Base-by-base conservation (phyloP, 2,113 vertebrate genomes). In the Corvus moneduloides region DNA sequence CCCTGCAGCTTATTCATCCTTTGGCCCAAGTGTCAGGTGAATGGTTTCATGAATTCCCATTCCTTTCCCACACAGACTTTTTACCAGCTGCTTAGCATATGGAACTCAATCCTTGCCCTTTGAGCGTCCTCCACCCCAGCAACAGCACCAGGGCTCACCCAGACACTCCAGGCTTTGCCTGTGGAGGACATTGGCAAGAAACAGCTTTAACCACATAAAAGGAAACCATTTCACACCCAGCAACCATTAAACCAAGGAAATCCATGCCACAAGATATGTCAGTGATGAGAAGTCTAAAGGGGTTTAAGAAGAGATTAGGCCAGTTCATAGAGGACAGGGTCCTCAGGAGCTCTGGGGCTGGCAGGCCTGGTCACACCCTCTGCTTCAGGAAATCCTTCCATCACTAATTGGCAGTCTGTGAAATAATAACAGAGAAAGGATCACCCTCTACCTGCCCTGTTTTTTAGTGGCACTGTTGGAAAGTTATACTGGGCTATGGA, bases 71-170 rank as follows among this genome's bases (percentile, higher is more conserved):
- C 19, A 16, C 19, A 35, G 32, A 32, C 9, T n/a, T 87, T 67
- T 37, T 20, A 73, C 61, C 22, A 84, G 39, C 30, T 2, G 1
- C 39, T 1, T 2, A 90, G 21, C 62, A 59, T 1, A 1, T 35
- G 51, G 37, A 54, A 59, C 62, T 68, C 0, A 0, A 33, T 64
- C 44, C 44, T 64, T 68, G 35, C 30, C 28, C 37, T 89, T 13
- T 43, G 67, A 91, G 16, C 44, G 35, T 35, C 55, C 22, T 54
- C 26, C 22, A 69, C 4, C 22, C 46, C 21, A 1, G 54, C 1
- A 1, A 28, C 39, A 67, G 56, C 1, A 1, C 41, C 4, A 5
- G 1, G 1, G 62, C 49, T 63, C 17, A 12, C 19, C 7, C 19
- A 33, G 18, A 35, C 43, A 22, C 43, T 9, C 3, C 26, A 10